These are phyloP conservation scores for Aradophagus sp. DNA, from an alignment of 1,140 invertebrate genomes.

Conservation along the genomic window DNA sequence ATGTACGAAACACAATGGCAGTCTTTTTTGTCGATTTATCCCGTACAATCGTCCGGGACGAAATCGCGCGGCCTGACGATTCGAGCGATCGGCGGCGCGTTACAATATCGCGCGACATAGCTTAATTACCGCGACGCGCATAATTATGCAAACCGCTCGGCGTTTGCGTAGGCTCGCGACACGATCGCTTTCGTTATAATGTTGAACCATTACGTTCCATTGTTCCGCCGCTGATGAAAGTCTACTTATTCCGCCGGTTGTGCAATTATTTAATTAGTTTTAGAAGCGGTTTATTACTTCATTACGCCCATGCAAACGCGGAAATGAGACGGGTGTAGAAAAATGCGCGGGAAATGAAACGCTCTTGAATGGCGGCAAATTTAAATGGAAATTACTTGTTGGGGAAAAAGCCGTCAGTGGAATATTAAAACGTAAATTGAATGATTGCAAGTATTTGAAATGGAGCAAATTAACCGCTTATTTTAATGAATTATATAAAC, in stretches of 20 bases:
- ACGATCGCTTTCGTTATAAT: slow-evolving; percentile 47
- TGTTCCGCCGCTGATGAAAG: slow-evolving; percentile 35
- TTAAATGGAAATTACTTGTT: too few species aligned
- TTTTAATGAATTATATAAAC: too few species aligned
- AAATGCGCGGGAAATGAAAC: neutral
- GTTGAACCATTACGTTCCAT: slow-evolving; percentile 33
- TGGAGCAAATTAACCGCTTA: too few species aligned
- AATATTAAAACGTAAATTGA: too few species aligned
- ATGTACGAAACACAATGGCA: slow-evolving; percentile 41
- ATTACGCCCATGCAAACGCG: slow-evolving; percentile 13
- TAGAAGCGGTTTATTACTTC: slow-evolving; percentile 29
- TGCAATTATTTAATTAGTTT: slow-evolving; percentile 43
- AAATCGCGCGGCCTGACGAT: slow-evolving; percentile 19
- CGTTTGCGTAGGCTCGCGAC: slow-evolving; percentile 41
- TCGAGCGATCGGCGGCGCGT: slow-evolving; percentile 36
- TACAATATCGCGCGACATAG: slow-evolving; percentile 31
- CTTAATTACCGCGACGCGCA: slow-evolving; percentile 36
- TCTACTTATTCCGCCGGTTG: slow-evolving; percentile 23
- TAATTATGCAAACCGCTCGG: slow-evolving; percentile 42
- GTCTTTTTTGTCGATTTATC: slow-evolving; percentile 26
- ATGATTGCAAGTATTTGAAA: too few species aligned
- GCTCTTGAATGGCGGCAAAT: neutral
- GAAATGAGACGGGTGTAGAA: neutral
- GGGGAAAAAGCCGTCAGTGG: too few species aligned
- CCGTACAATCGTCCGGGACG: slow-evolving; percentile 36